These are phyloP conservation scores for Polypedilum vanderplanki DNA, from an alignment of 1,140 invertebrate genomes.

Conservation along the genomic window DNA sequence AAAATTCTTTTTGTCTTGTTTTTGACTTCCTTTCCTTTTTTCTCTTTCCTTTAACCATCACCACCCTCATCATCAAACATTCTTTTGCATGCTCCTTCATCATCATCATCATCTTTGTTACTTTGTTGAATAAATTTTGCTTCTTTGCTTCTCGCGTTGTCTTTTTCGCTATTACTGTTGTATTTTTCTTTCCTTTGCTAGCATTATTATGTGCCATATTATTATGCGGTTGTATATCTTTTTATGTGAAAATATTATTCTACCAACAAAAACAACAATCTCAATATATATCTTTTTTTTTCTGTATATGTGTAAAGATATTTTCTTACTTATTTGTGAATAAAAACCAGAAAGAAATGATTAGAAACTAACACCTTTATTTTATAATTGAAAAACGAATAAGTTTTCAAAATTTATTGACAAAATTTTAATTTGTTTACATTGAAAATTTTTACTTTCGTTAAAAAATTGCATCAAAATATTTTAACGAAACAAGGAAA, in stretches of 20 bases:
- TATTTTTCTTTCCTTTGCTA: too few relatives aligned
- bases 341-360: not conserved
- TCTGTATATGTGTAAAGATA: too few relatives aligned
- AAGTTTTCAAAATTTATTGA: too few relatives aligned
- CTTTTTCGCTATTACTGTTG: too few relatives aligned
- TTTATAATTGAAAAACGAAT: too few relatives aligned
- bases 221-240: slow-evolving; percentile 12
- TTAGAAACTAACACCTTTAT: too few relatives aligned
- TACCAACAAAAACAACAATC: not conserved
- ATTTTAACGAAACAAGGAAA: too few relatives aligned
- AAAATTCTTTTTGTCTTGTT: not conserved
- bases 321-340: not conserved
- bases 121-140: not conserved
- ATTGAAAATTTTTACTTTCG: too few relatives aligned
- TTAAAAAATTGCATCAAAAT: not conserved
- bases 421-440: too few relatives aligned
- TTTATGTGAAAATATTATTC: not conserved
- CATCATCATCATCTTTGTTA: slow-evolving; percentile 1
- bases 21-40: not conserved
- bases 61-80: too few relatives aligned
- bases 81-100: not conserved
- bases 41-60: not conserved
- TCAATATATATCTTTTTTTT: too few relatives aligned
- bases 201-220: not conserved
- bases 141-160: too few relatives aligned